These are phyloP conservation scores for Trachelus stipa DNA, from an alignment of 2,888 invertebrate species.

Conservation along the genomic window DNA sequence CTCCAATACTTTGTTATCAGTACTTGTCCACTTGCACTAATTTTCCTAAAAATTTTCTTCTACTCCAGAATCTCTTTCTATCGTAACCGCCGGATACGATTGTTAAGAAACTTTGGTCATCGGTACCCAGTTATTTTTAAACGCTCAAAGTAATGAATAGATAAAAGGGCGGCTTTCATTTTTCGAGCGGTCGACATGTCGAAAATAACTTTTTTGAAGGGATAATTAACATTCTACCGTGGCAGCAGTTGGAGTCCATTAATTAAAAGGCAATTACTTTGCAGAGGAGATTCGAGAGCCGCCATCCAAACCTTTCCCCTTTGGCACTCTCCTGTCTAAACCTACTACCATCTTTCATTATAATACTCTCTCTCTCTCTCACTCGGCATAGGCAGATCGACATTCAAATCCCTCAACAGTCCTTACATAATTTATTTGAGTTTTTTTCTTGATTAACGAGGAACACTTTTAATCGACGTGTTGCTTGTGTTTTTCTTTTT, in stretches of 20 bases:
- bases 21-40: too few species aligned
- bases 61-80: too few species aligned
- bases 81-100: too few species aligned
- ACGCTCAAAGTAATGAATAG: too few species aligned
- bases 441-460: constrained; percentile 20
- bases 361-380: constrained; percentile 30
- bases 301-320: too few species aligned
- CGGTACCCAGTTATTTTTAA: too few species aligned
- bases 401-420: constrained; percentile 16
- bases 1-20: too few species aligned
- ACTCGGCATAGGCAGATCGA: constrained; percentile 7
- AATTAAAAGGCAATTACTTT: constrained; percentile 64
- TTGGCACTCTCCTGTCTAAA: neutral
- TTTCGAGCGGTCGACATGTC: too few species aligned
- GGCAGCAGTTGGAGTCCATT: constrained; percentile 51
- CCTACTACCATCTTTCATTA: constrained; percentile 25
- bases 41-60: too few species aligned
- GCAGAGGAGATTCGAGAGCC: constrained; percentile 10
- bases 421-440: constrained; percentile 18
- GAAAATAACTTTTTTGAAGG: constrained; percentile 20
- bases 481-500: constrained; percentile 12
- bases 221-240: constrained; percentile 52
- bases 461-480: constrained; percentile 7
- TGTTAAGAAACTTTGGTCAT: too few species aligned
- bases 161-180: too few species aligned